Evolutionary conservation across 1,140 invertebrate species (phyloP).

Genomic region (Bombus pyrosoma): DNA sequence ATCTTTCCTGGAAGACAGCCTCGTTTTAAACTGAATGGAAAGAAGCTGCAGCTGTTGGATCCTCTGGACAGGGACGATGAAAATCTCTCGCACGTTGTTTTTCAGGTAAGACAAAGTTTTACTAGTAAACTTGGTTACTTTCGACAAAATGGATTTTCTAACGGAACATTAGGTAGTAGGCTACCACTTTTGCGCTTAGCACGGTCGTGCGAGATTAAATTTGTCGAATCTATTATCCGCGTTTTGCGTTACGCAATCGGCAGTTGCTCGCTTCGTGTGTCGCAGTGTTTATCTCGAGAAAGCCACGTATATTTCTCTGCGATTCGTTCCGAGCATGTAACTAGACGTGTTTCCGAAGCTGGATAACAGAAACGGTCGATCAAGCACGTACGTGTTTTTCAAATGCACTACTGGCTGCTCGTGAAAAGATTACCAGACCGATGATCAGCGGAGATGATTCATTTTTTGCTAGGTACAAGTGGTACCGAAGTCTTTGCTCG

Average conservation of each 20-base stretch:
- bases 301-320: slow-evolving; percentile 17
- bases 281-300: slow-evolving; percentile 19
- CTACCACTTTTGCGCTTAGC: neutral
- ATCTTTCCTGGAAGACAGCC: slow-evolving; percentile 89
- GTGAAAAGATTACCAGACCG: neutral
- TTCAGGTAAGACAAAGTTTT: slow-evolving; percentile 86
- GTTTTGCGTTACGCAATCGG: neutral
- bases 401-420: neutral
- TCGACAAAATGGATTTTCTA: neutral
- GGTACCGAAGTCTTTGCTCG: neutral
- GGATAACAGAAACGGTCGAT: too few relatives aligned
- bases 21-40: slow-evolving; percentile 92
- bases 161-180: neutral
- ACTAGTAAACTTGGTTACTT: neutral
- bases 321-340: slow-evolving; percentile 17
- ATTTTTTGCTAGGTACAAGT: neutral
- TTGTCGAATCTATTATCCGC: neutral
- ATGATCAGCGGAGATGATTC: neutral
- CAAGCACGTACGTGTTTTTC: neutral
- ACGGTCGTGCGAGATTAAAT: neutral
- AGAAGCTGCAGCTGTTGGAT: slow-evolving; percentile 89
- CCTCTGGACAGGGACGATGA: slow-evolving; percentile 93
- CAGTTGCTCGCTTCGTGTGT: too few relatives aligned
- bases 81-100: slow-evolving; percentile 93
- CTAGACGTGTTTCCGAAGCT: neutral